Base-by-base conservation (phyloP, 2,797 vertebrate species). In the Kryptopterus vitreolus region DNA sequence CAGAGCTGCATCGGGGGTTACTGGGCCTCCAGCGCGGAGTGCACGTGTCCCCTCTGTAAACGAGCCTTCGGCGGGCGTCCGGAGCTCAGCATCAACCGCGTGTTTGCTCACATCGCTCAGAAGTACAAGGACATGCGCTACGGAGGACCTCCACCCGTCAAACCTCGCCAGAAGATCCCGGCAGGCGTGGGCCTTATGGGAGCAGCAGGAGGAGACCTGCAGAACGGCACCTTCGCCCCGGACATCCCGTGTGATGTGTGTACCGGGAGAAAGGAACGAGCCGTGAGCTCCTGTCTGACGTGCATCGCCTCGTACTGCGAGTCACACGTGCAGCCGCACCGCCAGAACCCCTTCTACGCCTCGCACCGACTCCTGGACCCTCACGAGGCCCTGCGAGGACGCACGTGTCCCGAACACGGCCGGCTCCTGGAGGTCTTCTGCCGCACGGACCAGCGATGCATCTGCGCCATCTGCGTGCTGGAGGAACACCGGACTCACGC, bases 251-350 rank as follows among this genome's bases (percentile, higher is more conserved):
- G 97, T 31, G 97, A 98, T 75, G 88, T 94, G 69, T 98, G 97
- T 83, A 89, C 82, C 2, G 92, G 89, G 38, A 78, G 84, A 0
- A 89, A 90, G 1, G 86, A 79, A 66, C 88, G 77, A 0, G 97
- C 96, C 0, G 75, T 86, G 84, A 93, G 93, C 88, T 96, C 96
- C 43, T 98, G 97, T 82, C 93, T 99, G 31, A 97, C 95, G 85
- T 99, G 97, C 92, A 95, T 95, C 38, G 96, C 95, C 0, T 95
- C 96, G 0, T 99, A 96, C 94, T 99, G 97, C 87, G 1, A 68
- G 3, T 89, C 91, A 77, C 96, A 98, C 26, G 86, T 96, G 73
- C 83, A 18, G 87, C 96, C 96, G 0, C 97, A 99, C 85, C 85
- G 55, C 9, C 89, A 90, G 61, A 92, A 91, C 8, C 79, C 93